These are phyloP conservation scores for Coccyzus lansbergi DNA, from an alignment of 2,797 vertebrate genomes.

Conservation along the genomic window DNA sequence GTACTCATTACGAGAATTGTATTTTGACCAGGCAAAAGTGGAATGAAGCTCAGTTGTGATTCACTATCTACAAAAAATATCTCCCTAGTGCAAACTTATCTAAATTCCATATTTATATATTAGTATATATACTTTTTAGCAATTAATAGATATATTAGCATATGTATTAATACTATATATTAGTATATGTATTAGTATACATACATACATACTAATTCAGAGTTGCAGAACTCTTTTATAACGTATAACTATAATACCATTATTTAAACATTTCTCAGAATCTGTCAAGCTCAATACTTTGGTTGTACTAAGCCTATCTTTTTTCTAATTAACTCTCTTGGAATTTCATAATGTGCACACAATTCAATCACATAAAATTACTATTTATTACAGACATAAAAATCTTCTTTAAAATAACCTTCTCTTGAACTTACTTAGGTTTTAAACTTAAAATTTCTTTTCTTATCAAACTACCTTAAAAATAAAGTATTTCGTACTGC, in stretches of 20 bases:
- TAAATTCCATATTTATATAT: not conserved
- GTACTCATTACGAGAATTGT: not conserved
- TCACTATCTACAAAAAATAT: not conserved
- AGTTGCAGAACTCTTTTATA: not conserved
- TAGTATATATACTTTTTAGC: not conserved
- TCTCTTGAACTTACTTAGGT: not conserved
- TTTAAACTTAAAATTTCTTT: not conserved
- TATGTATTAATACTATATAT: not conserved
- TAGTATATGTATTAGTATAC: too few relatives aligned
- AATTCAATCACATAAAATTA: not conserved
- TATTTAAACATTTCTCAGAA: not conserved
- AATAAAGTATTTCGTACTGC: not conserved
- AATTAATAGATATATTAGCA: not conserved
- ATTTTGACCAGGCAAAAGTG: conserved; percentile 2
- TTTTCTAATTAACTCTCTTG: conserved; percentile 48
- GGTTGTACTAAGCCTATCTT: not conserved
- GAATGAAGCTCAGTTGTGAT: conserved; percentile 3
- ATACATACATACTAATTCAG: not conserved
- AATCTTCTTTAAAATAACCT: conserved; percentile 37
- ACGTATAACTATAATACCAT: not conserved
- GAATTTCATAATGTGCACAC: conserved; percentile 48
- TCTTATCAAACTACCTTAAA: not conserved
- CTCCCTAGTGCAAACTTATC: not conserved
- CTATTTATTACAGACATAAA: not conserved
- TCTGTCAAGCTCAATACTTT: not conserved